These are phyloP conservation scores for Glaucidium brasilianum DNA, from an alignment of 2,113 vertebrate genomes.

Conservation along the genomic window DNA sequence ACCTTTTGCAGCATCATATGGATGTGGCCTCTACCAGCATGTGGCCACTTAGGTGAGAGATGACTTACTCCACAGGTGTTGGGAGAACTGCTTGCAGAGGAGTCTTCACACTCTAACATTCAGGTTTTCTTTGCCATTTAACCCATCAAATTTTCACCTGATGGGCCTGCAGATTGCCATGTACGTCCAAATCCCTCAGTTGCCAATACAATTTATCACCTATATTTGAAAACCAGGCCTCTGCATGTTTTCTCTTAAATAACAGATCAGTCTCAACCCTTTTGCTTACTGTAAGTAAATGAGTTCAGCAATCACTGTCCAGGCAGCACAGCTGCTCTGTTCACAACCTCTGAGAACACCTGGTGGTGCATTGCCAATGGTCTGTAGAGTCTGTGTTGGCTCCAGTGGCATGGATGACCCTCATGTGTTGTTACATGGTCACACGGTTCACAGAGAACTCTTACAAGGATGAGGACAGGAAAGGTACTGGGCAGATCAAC, in stretches of 20 bases:
- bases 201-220: not conserved
- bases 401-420: rapidly evolving
- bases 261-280: not conserved
- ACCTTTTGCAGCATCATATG: not conserved
- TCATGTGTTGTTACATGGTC: rapidly evolving
- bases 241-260: not conserved
- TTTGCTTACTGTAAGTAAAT: rapidly evolving
- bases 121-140: not conserved
- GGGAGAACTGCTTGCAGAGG: not conserved
- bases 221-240: not conserved
- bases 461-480: not conserved
- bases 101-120: not conserved
- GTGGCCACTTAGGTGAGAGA: rapidly evolving
- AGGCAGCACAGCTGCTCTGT: not conserved
- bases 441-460: rapidly evolving
- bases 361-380: rapidly evolving
- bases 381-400: not conserved
- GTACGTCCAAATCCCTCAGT: not conserved
- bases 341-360: rapidly evolving
- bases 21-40: not conserved
- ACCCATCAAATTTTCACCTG: not conserved
- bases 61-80: not conserved
- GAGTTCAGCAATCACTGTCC: rapidly evolving
- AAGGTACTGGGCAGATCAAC: not conserved
- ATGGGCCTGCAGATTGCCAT: rapidly evolving